Evolutionary conservation across 2,888 invertebrate species (phyloP).

Genomic region (Agrotis puta): DNA sequence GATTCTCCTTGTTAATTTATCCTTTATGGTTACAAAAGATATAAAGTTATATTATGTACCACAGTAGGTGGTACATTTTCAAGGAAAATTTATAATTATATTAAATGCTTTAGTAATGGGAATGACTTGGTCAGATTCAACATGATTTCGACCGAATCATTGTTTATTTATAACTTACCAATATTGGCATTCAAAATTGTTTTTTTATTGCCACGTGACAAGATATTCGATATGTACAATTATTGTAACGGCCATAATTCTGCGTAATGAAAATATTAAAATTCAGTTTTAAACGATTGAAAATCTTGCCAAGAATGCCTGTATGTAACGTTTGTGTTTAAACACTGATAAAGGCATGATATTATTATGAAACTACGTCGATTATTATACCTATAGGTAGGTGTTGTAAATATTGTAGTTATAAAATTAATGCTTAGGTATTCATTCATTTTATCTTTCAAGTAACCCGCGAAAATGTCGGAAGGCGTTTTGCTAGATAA

Average conservation of each 20-base stretch:
- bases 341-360: slow-evolving; percentile 56
- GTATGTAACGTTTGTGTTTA: slow-evolving; percentile 24
- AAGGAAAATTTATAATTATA: slow-evolving; percentile 20
- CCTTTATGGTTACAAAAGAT: slow-evolving; percentile 2
- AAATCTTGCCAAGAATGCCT: slow-evolving; percentile 36
- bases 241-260: slow-evolving; percentile 55
- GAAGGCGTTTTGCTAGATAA: slow-evolving; percentile 37
- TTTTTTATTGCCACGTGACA: slow-evolving; percentile 29
- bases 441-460: slow-evolving; percentile 44
- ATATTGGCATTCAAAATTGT: slow-evolving; percentile 11
- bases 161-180: slow-evolving; percentile 32
- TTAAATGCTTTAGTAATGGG: slow-evolving; percentile 7
- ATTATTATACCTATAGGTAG: slow-evolving; percentile 52
- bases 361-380: slow-evolving; percentile 66
- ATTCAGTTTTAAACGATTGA: slow-evolving; percentile 22
- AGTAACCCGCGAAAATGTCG: slow-evolving; percentile 29
- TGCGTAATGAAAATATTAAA: slow-evolving; percentile 55
- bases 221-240: slow-evolving; percentile 54
- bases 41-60: too few relatives aligned
- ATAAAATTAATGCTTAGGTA: slow-evolving; percentile 29
- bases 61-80: slow-evolving; percentile 26
- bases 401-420: slow-evolving; percentile 61
- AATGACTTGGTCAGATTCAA: slow-evolving; percentile 24
- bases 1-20: slow-evolving; percentile 6
- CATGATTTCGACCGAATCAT: slow-evolving; percentile 6